Conservation (phyloP, 2,113 vertebrate genomes). For the Bujurquina vittata region DNA sequence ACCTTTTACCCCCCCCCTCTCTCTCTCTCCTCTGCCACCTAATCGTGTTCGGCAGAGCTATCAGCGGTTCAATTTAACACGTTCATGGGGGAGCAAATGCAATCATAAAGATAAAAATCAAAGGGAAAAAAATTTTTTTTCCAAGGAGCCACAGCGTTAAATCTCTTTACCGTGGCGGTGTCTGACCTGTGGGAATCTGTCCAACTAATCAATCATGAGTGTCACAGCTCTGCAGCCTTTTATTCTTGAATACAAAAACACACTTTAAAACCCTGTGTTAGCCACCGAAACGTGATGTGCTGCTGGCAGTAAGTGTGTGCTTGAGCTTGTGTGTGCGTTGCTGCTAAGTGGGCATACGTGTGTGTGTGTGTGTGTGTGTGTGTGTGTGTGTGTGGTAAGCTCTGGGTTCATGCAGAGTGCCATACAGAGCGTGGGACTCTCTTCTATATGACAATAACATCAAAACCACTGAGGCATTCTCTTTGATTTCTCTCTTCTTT, state of each 20-base stretch:
- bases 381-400: slow-evolving; percentile 8
- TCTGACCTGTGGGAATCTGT: slow-evolving; percentile 55
- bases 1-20: not conserved
- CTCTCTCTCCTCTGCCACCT: not conserved
- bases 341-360: not conserved
- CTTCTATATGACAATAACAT: slow-evolving; percentile 56
- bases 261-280: slow-evolving; percentile 49
- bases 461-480: slow-evolving; percentile 41
- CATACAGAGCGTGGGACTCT: slow-evolving; percentile 66
- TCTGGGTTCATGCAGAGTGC: slow-evolving; percentile 54
- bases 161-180: not conserved
- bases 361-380: slow-evolving; percentile 18
- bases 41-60: not conserved
- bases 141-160: not conserved
- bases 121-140: not conserved
- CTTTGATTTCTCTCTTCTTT: slow-evolving; percentile 43
- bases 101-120: slow-evolving; percentile 1
- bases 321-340: slow-evolving; percentile 27
- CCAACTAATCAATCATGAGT: slow-evolving; percentile 55
- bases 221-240: slow-evolving; percentile 49
- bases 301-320: slow-evolving; percentile 38
- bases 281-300: slow-evolving; percentile 16
- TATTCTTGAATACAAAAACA: slow-evolving; percentile 54
- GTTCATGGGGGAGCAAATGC: not conserved
- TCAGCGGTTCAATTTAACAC: not conserved